These are phyloP conservation scores for Trichonephila clavipes DNA, from an alignment of 1,140 invertebrate genomes.

Conservation along the genomic window DNA sequence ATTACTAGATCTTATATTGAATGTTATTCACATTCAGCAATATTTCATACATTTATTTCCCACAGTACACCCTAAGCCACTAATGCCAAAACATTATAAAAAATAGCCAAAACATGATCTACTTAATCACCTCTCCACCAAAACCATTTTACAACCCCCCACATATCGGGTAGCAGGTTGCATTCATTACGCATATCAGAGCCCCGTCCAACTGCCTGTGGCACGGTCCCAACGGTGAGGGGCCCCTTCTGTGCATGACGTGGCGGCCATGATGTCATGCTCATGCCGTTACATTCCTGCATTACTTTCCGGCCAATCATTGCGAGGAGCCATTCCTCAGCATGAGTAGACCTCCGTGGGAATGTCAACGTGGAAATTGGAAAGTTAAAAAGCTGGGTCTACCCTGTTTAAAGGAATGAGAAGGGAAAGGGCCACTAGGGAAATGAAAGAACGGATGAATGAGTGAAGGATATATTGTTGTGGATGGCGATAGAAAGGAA, in stretches of 20 bases:
- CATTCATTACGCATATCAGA: conserved; percentile 46
- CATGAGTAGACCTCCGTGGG: conserved; percentile 16
- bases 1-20: too few relatives aligned
- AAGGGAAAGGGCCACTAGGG: neutral
- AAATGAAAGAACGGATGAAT: neutral
- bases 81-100: neutral
- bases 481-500: neutral
- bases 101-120: neutral
- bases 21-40: too few relatives aligned
- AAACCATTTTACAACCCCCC: neutral
- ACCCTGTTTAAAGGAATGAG: neutral
- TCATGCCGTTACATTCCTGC: conserved; percentile 44
- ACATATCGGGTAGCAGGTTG: conserved; percentile 49
- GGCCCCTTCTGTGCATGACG: conserved; percentile 41
- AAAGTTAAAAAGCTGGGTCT: conserved; percentile 43
- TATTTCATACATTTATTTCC: too few relatives aligned
- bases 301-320: neutral
- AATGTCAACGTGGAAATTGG: conserved; percentile 55
- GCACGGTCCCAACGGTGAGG: neutral
- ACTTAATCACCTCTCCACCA: neutral
- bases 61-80: neutral
- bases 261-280: conserved; percentile 54
- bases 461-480: too few relatives aligned
- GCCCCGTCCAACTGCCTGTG: neutral
- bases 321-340: conserved; percentile 29